phyloP scores from a whole-genome alignment of 2,797 vertebrate species.

The Falco rusticolus region DNA sequence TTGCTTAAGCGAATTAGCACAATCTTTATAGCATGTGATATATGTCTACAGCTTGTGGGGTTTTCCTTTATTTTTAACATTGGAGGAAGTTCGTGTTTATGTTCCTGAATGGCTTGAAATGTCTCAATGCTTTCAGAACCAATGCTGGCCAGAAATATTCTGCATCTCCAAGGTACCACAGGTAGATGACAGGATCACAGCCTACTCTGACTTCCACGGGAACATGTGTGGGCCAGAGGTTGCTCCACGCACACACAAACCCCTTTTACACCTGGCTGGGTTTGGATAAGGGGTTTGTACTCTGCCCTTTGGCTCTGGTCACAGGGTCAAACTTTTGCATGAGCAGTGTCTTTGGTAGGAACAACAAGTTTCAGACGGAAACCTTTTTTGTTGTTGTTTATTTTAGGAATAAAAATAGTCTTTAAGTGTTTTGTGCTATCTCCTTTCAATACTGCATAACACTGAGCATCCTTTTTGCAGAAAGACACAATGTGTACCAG shows the following conservation, averaged over 20 bases:
- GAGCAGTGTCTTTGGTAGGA: not conserved
- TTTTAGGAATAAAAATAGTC: not conserved
- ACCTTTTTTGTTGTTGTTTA: not conserved
- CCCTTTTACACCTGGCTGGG: not conserved
- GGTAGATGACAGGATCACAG: not conserved
- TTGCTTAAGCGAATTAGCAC: not conserved
- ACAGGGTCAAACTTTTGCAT: not conserved
- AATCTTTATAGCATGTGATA: not conserved
- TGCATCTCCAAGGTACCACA: not conserved
- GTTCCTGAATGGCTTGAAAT: not conserved
- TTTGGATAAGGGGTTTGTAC: not conserved
- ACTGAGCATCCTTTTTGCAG: not conserved
- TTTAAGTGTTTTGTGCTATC: not conserved
- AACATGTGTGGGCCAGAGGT: fast-evolving
- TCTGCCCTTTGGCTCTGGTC: not conserved
- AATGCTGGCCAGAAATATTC: not conserved
- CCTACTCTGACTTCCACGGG: not conserved
- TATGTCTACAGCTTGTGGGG: not conserved
- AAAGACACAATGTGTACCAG: not conserved
- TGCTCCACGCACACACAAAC: not conserved
- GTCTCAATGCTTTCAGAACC: not conserved
- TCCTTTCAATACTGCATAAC: not conserved
- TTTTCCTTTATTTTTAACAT: not conserved
- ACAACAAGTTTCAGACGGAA: not conserved
- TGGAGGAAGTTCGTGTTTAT: not conserved